These are phyloP conservation scores for Pantherophis alleghaniensis DNA, from an alignment of 2,797 vertebrate genomes.

Conservation along the genomic window DNA sequence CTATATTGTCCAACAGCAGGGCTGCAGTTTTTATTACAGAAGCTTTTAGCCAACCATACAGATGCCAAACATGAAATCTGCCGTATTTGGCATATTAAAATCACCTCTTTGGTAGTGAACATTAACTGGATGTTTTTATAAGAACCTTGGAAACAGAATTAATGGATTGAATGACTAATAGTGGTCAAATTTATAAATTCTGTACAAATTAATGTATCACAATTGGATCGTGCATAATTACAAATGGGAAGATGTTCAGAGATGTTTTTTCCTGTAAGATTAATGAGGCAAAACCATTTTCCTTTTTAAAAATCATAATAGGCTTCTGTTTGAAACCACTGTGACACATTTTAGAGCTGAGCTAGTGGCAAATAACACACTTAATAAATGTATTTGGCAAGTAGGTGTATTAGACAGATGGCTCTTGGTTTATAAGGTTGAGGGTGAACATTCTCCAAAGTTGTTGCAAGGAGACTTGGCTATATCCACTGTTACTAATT, in stretches of 20 bases:
- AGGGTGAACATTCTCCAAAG: conserved; percentile 63
- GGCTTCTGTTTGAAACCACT: conserved; percentile 41
- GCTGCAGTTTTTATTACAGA: neutral
- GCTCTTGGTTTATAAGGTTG: conserved; percentile 52
- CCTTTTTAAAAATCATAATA: neutral
- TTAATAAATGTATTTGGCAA: conserved; percentile 54
- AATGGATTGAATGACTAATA: neutral
- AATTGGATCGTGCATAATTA: neutral
- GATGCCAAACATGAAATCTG: neutral
- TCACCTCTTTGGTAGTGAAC: neutral
- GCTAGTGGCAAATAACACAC: conserved; percentile 41
- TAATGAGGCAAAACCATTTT: conserved; percentile 3
- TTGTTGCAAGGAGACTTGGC: conserved; percentile 64
- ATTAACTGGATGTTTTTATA: neutral
- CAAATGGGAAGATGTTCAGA: neutral
- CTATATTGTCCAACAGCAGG: neutral
- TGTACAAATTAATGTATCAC: neutral
- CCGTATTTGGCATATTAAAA: neutral
- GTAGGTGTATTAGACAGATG: conserved; percentile 57
- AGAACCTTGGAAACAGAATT: neutral
- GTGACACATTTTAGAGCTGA: conserved; percentile 32
- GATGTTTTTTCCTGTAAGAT: neutral
- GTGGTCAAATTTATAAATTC: neutral
- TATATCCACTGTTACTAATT: conserved; percentile 64
- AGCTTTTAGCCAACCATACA: neutral